Conservation (phyloP, 2,888 invertebrate species). For the Nematopogon swammerdamellus region DNA sequence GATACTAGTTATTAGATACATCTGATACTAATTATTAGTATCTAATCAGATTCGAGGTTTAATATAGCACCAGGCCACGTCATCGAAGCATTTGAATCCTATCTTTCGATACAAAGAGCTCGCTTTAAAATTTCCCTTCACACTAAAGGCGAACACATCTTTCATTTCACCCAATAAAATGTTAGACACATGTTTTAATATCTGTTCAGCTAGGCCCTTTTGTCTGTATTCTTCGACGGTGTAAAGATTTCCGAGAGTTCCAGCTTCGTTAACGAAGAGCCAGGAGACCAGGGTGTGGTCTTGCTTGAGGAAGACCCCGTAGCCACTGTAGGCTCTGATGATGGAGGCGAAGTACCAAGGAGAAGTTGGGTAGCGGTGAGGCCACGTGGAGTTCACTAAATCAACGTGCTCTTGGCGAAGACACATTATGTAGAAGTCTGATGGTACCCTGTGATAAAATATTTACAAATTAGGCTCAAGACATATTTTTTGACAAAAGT, state of each 20-base stretch:
- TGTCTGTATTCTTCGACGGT: conserved; percentile 14
- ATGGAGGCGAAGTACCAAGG: conserved; percentile 13
- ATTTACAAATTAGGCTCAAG: too few species aligned
- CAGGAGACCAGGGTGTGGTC: conserved; percentile 13
- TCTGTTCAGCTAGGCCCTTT: conserved; percentile 12
- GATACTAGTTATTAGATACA: too few species aligned
- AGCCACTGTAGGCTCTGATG: conserved; percentile 13
- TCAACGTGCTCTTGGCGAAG: conserved; percentile 2
- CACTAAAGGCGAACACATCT: conserved; percentile 10
- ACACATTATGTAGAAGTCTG: too few species aligned
- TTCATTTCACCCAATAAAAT: conserved; percentile 5
- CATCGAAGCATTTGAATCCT: conserved; percentile 9
- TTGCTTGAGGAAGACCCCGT: conserved; percentile 13
- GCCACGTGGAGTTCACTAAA: conserved; percentile 1
- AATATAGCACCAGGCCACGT: conserved; percentile 6
- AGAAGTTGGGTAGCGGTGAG: conserved; percentile 2
- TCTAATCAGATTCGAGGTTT: neutral
- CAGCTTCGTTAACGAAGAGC: conserved; percentile 16
- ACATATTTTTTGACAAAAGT: too few species aligned
- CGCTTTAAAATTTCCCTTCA: conserved; percentile 7
- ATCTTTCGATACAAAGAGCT: conserved; percentile 10
- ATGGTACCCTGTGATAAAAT: too few species aligned
- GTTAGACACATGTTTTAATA: conserved; percentile 10
- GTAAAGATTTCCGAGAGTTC: conserved; percentile 14
- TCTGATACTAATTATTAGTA: too few species aligned